Conservation (phyloP, 2,888 invertebrate genomes). For the Tachina fera region DNA sequence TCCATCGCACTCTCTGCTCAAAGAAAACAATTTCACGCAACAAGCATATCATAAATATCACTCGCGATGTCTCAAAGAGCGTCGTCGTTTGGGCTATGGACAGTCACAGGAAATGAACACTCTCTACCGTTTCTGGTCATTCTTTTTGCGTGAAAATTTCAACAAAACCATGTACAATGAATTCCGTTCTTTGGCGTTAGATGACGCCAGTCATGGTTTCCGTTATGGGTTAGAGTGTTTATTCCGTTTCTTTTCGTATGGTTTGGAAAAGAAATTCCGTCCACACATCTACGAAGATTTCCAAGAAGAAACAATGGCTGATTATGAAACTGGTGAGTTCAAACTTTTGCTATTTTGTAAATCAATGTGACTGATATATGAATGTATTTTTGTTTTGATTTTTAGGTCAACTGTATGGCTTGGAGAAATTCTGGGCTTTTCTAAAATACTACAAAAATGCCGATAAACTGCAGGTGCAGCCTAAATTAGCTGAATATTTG, state of each 20-base stretch:
- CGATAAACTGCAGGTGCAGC: conserved; percentile 88
- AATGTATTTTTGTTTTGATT: conserved; percentile 7
- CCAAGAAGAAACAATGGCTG: conserved; percentile 94
- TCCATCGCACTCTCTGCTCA: conserved; percentile 96
- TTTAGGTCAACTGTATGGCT: conserved; percentile 96
- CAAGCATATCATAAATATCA: conserved; percentile 98
- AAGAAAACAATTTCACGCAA: conserved; percentile 98
- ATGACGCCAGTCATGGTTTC: conserved; percentile 95
- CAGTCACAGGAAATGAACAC: conserved; percentile 99
- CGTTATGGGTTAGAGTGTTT: conserved; percentile 93
- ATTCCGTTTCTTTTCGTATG: conserved; percentile 99
- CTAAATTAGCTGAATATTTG: conserved; percentile 88
- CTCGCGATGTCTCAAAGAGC: conserved; percentile 94
- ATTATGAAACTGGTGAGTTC: conserved; percentile 91
- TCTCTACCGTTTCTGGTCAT: conserved; percentile 99
- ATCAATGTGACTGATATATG: not conserved
- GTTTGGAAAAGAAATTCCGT: conserved; percentile 97
- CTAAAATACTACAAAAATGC: conserved; percentile 96
- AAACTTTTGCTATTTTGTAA: not conserved
- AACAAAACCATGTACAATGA: conserved; percentile 99
- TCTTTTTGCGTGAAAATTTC: conserved; percentile 98
- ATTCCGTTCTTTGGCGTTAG: conserved; percentile 94
- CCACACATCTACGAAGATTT: conserved; percentile 98
- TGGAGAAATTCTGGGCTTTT: conserved; percentile 99
- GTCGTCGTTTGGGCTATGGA: conserved; percentile 95